A percentile compares a stretch with the other conserved stretches of the same genome.
These are phyloP conservation scores for Iguana delicatissima DNA, from an alignment of 2,797 vertebrate species.

Conservation along the genomic window DNA sequence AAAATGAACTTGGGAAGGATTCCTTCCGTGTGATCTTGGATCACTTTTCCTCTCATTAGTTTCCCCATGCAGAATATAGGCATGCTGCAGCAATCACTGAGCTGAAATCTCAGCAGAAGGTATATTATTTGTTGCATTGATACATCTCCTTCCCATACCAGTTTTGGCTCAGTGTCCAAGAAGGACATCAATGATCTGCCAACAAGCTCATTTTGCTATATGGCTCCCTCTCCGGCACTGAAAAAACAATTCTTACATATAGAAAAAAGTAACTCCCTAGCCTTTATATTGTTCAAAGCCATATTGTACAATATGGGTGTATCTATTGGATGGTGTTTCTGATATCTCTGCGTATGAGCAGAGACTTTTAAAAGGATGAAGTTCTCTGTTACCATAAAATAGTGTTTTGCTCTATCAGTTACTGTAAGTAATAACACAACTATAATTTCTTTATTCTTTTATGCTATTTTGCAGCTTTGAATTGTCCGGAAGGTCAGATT, in stretches of 20 bases:
- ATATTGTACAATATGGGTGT: neutral
- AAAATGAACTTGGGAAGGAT: neutral
- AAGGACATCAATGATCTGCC: too few species aligned
- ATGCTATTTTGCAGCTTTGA: conserved; percentile 81
- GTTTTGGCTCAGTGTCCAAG: neutral
- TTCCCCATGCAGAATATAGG: neutral
- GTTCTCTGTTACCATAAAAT: neutral
- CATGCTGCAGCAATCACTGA: neutral
- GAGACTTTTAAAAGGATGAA: too few species aligned
- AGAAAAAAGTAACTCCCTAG: neutral
- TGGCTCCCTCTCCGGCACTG: neutral
- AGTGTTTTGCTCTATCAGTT: neutral
- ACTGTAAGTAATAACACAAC: neutral
- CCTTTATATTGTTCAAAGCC: neutral
- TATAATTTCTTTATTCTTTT: neutral
- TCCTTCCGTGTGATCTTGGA: neutral
- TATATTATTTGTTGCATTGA: neutral
- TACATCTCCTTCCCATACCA: neutral
- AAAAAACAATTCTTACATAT: too few species aligned
- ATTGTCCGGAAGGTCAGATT: conserved; percentile 86
- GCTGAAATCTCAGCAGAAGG: neutral
- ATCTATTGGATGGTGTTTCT: neutral
- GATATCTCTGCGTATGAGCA: neutral
- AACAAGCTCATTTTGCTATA: too few species aligned
- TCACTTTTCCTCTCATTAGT: neutral